A percentile compares a stretch with the other conserved stretches of the same genome.
phyloP scores from a whole-genome alignment of 2,888 invertebrate genomes.

The Ochropleura leucogaster region DNA sequence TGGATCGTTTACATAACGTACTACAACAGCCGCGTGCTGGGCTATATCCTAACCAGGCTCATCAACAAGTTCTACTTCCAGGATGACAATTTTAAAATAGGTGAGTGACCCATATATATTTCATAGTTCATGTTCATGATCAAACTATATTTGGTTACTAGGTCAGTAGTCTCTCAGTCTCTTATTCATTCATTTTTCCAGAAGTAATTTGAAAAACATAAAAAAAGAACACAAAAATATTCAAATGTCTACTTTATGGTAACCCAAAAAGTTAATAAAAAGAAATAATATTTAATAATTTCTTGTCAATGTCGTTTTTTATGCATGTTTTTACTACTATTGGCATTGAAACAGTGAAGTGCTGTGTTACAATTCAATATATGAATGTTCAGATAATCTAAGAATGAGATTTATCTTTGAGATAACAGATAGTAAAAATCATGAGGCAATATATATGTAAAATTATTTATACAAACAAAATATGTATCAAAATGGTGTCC shows the following conservation, averaged over 20 bases:
- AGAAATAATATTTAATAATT: not conserved
- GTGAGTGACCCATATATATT: conserved; percentile 85
- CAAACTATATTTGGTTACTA: conserved; percentile 29
- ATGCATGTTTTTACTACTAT: conserved; percentile 6
- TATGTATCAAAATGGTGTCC: not conserved
- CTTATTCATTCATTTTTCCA: not conserved
- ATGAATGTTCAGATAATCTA: conserved; percentile 31
- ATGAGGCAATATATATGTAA: conserved; percentile 23
- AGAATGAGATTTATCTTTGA: conserved; percentile 45
- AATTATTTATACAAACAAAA: conserved; percentile 9
- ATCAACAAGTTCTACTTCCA: conserved; percentile 96
- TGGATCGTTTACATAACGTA: conserved; percentile 99
- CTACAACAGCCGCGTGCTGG: conserved; percentile 98
- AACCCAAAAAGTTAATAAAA: too few relatives aligned
- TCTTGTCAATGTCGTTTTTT: conserved; percentile 32
- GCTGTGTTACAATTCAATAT: conserved; percentile 24
- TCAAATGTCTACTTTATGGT: conserved; percentile 6
- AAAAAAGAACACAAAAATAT: not conserved
- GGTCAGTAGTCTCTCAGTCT: conserved; percentile 10
- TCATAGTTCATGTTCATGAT: conserved; percentile 58
- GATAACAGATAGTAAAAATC: conserved; percentile 39
- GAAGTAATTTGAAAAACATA: not conserved
- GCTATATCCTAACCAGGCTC: conserved; percentile 96
- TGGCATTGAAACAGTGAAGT: conserved; percentile 8
- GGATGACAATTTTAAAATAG: conserved; percentile 97